phyloP scores from a whole-genome alignment of 2,888 invertebrate genomes.

The Chrysolina oricalcia region DNA sequence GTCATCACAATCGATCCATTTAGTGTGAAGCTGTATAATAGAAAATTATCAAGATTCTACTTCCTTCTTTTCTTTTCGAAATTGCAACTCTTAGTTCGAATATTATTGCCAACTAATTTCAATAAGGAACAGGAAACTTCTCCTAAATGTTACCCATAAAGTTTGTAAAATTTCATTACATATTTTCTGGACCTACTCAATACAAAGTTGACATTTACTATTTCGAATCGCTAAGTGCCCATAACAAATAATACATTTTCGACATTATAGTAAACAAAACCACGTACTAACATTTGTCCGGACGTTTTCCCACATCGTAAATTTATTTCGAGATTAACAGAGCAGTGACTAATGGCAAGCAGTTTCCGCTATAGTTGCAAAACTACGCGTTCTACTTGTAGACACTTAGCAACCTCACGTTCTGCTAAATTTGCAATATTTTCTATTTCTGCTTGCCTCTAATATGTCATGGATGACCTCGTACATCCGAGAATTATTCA shows the following conservation, averaged over 20 bases:
- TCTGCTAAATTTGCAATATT: conserved; percentile 52
- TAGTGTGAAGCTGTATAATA: no score
- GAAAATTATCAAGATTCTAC: no score
- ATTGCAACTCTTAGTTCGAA: no score
- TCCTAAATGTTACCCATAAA: background rate
- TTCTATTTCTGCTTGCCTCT: conserved; percentile 47
- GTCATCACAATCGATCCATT: no score
- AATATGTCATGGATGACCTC: conserved; percentile 51
- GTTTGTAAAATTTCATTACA: background rate
- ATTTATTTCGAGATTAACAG: conserved; percentile 37
- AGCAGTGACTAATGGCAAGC: conserved; percentile 41
- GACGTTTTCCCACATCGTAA: conserved; percentile 38
- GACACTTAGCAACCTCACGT: conserved; percentile 52
- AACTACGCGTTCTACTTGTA: conserved; percentile 49
- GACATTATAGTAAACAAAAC: conserved; percentile 44
- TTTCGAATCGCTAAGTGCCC: conserved; percentile 21
- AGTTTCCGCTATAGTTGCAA: conserved; percentile 45
- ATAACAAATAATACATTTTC: conserved; percentile 33
- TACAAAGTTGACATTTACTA: conserved; percentile 19
- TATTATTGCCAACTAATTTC: no score
- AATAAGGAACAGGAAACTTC: no score
- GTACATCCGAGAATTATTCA: conserved; percentile 40
- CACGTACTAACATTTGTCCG: conserved; percentile 30
- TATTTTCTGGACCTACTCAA: conserved; percentile 11
- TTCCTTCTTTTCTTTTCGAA: no score